phyloP scores from a whole-genome alignment of 1,140 invertebrate genomes.

The Pseudobourletiella spinata region DNA sequence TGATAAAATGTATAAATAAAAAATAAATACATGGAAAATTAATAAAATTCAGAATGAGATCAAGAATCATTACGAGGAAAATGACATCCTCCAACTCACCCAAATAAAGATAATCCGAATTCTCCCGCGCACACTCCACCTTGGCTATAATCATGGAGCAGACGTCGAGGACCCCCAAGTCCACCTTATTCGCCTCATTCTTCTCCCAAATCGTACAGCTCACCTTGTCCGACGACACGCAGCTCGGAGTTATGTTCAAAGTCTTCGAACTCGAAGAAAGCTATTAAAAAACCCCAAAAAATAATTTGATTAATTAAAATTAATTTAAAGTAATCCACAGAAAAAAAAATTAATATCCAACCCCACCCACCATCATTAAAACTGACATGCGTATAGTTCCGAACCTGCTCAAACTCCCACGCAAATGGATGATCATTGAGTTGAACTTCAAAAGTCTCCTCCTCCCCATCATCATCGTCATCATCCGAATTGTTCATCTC shows the following conservation, averaged over 20 bases:
- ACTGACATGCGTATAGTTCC: not conserved
- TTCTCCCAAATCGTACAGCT: slow-evolving; percentile 91
- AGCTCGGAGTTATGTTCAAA: slow-evolving; percentile 51
- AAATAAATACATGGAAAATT: no score
- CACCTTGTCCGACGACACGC: slow-evolving; percentile 63
- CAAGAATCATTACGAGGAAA: no score
- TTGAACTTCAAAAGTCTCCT: slow-evolving; percentile 9
- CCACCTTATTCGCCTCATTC: slow-evolving; percentile 78
- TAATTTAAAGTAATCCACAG: not conserved
- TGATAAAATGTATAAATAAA: no score
- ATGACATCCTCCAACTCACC: slow-evolving; percentile 41
- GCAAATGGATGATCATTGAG: slow-evolving; percentile 52
- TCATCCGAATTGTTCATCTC: slow-evolving; percentile 17
- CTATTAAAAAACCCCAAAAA: not conserved
- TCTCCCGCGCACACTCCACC: slow-evolving; percentile 73
- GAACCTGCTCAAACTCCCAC: slow-evolving; percentile 47
- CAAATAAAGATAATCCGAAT: slow-evolving; percentile 70
- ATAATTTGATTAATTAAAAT: slow-evolving; percentile 1
- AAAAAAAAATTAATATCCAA: no score
- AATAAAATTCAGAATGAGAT: no score
- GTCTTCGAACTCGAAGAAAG: slow-evolving; percentile 43
- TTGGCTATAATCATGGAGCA: slow-evolving; percentile 81
- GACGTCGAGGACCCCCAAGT: slow-evolving; percentile 85
- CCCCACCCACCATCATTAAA: no score
- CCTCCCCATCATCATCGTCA: slow-evolving; percentile 36